Evolutionary conservation across 92 coral and sea anemone genomes (phyloP).

Genomic region (Parazoanthus swiftii): DNA sequence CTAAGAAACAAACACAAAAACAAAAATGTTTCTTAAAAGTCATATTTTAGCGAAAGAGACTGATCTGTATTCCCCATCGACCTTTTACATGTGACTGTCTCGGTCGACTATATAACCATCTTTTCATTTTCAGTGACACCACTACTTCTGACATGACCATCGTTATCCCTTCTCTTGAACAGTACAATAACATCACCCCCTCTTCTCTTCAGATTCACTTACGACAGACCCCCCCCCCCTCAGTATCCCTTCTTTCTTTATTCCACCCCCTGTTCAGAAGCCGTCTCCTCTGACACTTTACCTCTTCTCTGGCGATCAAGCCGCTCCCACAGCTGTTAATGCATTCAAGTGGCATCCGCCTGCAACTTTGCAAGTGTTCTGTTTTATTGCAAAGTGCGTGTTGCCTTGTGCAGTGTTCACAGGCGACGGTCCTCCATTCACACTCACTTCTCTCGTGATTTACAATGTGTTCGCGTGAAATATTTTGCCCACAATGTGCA

Average conservation of each 20-base stretch:
- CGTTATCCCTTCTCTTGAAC: too few relatives aligned
- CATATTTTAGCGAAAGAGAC: too few relatives aligned
- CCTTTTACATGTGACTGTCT: too few relatives aligned
- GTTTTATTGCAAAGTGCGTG: neutral
- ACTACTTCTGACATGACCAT: too few relatives aligned
- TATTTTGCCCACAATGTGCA: neutral
- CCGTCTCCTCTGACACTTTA: neutral
- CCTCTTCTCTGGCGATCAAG: constrained; percentile 13
- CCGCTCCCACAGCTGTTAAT: constrained; percentile 2
- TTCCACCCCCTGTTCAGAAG: neutral
- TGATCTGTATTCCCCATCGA: too few relatives aligned
- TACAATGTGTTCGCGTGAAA: constrained; percentile 12
- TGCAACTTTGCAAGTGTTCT: constrained; percentile 17
- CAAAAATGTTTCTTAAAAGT: too few relatives aligned
- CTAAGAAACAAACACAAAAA: too few relatives aligned
- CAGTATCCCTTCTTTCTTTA: neutral
- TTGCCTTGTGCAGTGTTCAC: neutral
- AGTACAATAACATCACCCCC: too few relatives aligned
- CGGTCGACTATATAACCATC: too few relatives aligned
- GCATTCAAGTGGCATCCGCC: constrained; percentile 5
- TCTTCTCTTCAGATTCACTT: too few relatives aligned
- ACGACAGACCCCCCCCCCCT: too few relatives aligned
- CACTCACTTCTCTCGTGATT: constrained; percentile 27
- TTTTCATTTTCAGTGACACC: too few relatives aligned
- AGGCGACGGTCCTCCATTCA: constrained; percentile 15